These are phyloP conservation scores for Epirrhoe alternata DNA, from an alignment of 2,888 invertebrate genomes.

Conservation along the genomic window DNA sequence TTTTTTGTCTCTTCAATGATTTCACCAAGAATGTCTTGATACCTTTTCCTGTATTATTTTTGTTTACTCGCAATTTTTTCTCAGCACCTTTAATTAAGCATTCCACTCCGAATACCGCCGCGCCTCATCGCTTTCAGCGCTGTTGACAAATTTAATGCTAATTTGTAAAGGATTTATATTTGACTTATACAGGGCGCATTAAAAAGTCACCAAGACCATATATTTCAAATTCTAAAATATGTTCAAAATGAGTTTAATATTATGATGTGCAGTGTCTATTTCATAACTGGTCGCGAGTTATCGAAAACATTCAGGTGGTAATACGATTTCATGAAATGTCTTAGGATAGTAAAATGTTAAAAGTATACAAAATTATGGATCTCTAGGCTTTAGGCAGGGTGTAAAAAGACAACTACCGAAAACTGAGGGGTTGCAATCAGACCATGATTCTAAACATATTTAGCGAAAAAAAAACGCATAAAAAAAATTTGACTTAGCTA, in stretches of 20 bases:
- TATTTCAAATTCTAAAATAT: not conserved
- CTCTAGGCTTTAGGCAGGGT: no score
- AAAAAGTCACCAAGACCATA: slow-evolving; percentile 23
- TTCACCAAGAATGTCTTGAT: slow-evolving; percentile 3
- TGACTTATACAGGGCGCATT: slow-evolving; percentile 25
- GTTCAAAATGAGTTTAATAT: not conserved
- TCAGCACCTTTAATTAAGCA: slow-evolving; percentile 16
- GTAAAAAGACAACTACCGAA: no score
- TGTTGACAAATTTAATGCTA: slow-evolving; percentile 29
- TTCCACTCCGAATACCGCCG: slow-evolving; percentile 13
- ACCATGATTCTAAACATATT: no score
- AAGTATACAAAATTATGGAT: no score
- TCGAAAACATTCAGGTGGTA: no score
- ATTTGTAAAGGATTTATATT: slow-evolving; percentile 25
- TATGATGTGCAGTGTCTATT: not conserved
- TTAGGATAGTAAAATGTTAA: no score
- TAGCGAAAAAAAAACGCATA: no score
- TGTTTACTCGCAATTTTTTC: slow-evolving; percentile 10
- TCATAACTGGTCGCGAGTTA: not conserved
- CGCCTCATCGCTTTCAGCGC: slow-evolving; percentile 24
- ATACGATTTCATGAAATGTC: no score
- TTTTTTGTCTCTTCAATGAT: not conserved
- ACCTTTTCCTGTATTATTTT: not conserved
- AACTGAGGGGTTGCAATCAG: no score
- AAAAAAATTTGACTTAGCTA: no score